Conservation (phyloP, 2,113 vertebrate genomes). For the Puma concolor region DNA sequence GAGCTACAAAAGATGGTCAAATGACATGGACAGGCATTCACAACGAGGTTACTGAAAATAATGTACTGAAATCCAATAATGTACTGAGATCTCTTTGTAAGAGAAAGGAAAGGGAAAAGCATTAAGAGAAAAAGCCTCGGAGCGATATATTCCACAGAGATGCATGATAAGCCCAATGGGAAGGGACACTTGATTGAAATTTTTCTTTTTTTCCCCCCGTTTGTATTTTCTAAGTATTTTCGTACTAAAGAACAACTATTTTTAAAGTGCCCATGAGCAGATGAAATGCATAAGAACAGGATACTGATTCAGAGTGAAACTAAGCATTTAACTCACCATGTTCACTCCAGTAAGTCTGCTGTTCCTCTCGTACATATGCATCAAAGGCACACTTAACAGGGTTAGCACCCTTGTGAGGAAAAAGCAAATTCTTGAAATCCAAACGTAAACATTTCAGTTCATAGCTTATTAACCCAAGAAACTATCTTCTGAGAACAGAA, state of each 20-base stretch:
- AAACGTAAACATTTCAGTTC: conserved; percentile 53
- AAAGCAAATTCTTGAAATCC: conserved; percentile 33
- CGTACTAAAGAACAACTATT: not conserved
- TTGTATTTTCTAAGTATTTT: not conserved
- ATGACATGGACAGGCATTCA: not conserved
- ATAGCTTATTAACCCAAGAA: not conserved
- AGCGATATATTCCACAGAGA: not conserved
- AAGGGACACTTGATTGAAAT: not conserved
- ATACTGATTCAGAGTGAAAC: not conserved
- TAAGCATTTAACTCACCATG: not conserved
- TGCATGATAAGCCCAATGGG: not conserved
- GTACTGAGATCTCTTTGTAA: not conserved
- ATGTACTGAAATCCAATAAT: not conserved
- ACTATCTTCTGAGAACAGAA: not conserved
- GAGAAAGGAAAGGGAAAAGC: not conserved
- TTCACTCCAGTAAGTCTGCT: not conserved
- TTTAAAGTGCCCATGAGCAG: not conserved
- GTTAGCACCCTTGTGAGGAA: not conserved
- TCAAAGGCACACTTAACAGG: not conserved
- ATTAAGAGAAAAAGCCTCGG: not conserved
- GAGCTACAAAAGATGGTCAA: not conserved
- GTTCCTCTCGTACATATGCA: not conserved
- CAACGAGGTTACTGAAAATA: not conserved
- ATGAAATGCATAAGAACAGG: not conserved
- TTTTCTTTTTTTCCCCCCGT: not conserved